A percentile compares a stretch with the other conserved stretches of the same genome.
phyloP scores from a whole-genome alignment of 2,113 vertebrate genomes.

The Salminus brasiliensis region DNA sequence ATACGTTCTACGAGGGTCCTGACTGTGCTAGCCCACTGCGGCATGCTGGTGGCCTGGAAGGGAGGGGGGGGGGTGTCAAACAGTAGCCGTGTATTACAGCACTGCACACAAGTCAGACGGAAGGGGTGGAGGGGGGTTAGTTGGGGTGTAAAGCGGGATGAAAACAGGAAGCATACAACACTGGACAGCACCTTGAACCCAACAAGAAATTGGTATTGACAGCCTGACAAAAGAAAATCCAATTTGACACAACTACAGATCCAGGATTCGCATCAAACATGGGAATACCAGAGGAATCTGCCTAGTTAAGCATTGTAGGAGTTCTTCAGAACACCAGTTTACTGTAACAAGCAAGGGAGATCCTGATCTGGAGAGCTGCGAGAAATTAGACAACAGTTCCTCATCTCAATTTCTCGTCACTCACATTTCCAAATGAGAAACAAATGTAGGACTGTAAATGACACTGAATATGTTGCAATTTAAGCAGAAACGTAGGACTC shows the following conservation, averaged over 20 bases:
- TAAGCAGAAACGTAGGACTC: background rate
- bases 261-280: background rate
- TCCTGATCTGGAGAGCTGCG: background rate
- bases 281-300: background rate
- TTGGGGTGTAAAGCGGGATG: conserved; percentile 22
- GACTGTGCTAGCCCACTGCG: conserved; percentile 22
- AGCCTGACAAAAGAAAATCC: background rate
- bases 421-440: background rate
- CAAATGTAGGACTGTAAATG: background rate
- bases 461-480: background rate
- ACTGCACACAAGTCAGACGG: conserved; percentile 71
- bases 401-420: background rate
- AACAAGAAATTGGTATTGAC: background rate
- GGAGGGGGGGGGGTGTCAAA: conserved; percentile 20
- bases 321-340: background rate
- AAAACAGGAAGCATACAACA: conserved; percentile 56
- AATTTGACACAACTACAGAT: background rate
- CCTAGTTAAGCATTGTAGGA: background rate
- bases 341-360: background rate
- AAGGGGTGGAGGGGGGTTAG: conserved; percentile 1
- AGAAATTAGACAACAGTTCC: background rate
- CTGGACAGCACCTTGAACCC: conserved; percentile 34
- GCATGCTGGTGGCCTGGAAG: conserved; percentile 48
- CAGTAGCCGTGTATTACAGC: conserved; percentile 63
- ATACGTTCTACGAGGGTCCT: too few species aligned